Conservation (phyloP, 2,888 invertebrate genomes). For the Nycteola revayana region DNA sequence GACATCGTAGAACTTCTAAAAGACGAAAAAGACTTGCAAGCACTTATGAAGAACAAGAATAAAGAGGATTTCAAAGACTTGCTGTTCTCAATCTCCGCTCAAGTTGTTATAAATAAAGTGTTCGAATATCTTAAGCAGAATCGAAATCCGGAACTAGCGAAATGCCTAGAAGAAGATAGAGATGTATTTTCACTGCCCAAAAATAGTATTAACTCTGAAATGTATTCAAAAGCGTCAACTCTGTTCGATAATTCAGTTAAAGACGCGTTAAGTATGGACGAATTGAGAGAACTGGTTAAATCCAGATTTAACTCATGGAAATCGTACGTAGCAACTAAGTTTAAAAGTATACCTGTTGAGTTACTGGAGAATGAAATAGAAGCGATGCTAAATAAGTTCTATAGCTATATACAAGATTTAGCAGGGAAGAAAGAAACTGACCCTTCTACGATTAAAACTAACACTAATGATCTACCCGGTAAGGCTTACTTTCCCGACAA, state of each 20-base stretch:
- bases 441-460: too few relatives aligned
- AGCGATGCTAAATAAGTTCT: slow-evolving; percentile 63
- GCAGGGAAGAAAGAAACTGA: too few relatives aligned
- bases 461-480: too few relatives aligned
- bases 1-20: slow-evolving; percentile 57
- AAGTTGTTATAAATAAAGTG: slow-evolving; percentile 68
- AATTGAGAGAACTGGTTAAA: slow-evolving; percentile 55
- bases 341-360: slow-evolving; percentile 60
- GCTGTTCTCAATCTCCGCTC: slow-evolving; percentile 62
- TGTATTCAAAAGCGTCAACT: slow-evolving; percentile 56
- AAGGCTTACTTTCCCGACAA: slow-evolving; percentile 44
- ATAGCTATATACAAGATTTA: slow-evolving; percentile 61
- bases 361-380: slow-evolving; percentile 64
- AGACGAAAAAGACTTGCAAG: slow-evolving; percentile 60
- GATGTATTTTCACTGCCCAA: slow-evolving; percentile 50
- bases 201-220: slow-evolving; percentile 52
- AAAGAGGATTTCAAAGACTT: slow-evolving; percentile 66
- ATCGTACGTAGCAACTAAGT: slow-evolving; percentile 55
- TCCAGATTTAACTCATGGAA: slow-evolving; percentile 65
- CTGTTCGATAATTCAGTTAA: slow-evolving; percentile 67
- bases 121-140: slow-evolving; percentile 65
- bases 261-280: slow-evolving; percentile 64
- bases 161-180: slow-evolving; percentile 56
- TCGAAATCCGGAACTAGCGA: slow-evolving; percentile 57
- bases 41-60: slow-evolving; percentile 53